These are phyloP conservation scores for Bembecia ichneumoniformis DNA, from an alignment of 2,888 invertebrate species.

Conservation along the genomic window DNA sequence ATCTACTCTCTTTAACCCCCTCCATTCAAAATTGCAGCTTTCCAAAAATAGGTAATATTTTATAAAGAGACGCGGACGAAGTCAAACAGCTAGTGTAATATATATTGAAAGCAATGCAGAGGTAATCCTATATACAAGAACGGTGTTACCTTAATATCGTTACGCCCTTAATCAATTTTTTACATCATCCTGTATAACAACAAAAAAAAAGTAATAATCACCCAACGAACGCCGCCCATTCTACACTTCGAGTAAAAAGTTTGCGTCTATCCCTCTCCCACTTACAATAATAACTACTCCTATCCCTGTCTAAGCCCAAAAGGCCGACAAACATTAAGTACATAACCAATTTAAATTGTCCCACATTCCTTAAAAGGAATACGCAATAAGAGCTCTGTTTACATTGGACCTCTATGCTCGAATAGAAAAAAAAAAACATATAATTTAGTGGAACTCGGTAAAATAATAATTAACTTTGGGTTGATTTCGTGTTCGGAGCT, in stretches of 20 bases:
- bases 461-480: constrained; percentile 59
- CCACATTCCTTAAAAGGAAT: neutral
- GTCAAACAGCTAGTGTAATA: too few relatives aligned
- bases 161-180: neutral
- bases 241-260: constrained; percentile 28
- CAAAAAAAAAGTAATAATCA: constrained; percentile 38
- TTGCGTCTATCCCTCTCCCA: constrained; percentile 25
- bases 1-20: too few relatives aligned
- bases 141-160: too few relatives aligned
- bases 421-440: constrained; percentile 25
- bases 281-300: constrained; percentile 32
- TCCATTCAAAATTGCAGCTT: too few relatives aligned
- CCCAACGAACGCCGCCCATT: constrained; percentile 37
- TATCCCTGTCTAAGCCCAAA: constrained; percentile 18
- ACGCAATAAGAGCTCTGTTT: constrained; percentile 12
- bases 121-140: too few relatives aligned
- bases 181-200: constrained; percentile 29
- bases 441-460: constrained; percentile 53
- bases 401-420: constrained; percentile 20
- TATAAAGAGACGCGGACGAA: too few relatives aligned
- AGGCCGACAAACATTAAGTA: neutral
- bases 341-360: neutral
- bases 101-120: too few relatives aligned
- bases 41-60: too few relatives aligned
- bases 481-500: constrained; percentile 4